Evolutionary conservation across 2,888 invertebrate species (phyloP).

Genomic region (Ommatoiulus sabulosus): DNA sequence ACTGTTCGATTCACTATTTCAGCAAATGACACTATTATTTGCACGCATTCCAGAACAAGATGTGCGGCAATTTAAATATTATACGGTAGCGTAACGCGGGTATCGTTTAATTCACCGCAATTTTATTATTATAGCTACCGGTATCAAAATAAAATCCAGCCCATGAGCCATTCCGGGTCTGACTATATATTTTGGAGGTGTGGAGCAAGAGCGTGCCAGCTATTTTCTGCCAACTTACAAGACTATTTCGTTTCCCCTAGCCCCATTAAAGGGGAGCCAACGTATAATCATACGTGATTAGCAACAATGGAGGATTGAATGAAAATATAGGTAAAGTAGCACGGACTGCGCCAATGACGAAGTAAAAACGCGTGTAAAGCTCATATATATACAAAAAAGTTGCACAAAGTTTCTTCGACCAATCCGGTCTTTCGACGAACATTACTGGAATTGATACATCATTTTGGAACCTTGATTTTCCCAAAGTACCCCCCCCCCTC

Average conservation of each 20-base stretch:
- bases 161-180: slow-evolving; percentile 3
- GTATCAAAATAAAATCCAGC: slow-evolving; percentile 37
- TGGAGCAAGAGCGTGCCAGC: background rate
- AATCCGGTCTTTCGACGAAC: background rate
- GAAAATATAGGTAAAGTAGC: slow-evolving; percentile 16
- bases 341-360: background rate
- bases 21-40: no score
- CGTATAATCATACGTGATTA: slow-evolving; percentile 41
- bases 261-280: slow-evolving; percentile 34
- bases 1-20: no score
- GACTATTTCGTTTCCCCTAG: slow-evolving; percentile 41
- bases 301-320: background rate
- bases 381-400: background rate
- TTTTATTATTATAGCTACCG: background rate
- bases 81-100: slow-evolving; percentile 20
- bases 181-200: slow-evolving; percentile 24
- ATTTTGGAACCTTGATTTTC: no score
- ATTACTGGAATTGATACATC: background rate
- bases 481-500: no score
- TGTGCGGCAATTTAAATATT: no score
- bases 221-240: slow-evolving; percentile 30
- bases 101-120: background rate
- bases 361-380: background rate
- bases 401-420: background rate
- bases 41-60: no score